phyloP scores from a whole-genome alignment of 2,113 vertebrate species.

The Formicarius rufipectus region DNA sequence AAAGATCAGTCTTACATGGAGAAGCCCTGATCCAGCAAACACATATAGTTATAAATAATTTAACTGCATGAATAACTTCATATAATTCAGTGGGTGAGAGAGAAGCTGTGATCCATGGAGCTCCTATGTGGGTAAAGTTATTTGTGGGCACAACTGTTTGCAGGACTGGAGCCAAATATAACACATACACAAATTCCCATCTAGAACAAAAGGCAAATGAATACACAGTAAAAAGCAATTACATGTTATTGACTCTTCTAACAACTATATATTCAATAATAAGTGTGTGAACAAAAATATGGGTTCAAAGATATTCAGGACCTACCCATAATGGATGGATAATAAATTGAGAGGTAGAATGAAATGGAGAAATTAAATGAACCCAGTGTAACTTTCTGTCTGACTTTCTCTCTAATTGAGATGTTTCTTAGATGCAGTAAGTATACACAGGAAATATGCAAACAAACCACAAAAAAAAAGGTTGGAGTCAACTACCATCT shows the following conservation, averaged over 20 bases:
- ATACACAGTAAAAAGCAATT: constrained; percentile 27
- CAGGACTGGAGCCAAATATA: constrained; percentile 45
- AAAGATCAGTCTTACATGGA: background rate
- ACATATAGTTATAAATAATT: background rate
- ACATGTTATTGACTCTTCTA: background rate
- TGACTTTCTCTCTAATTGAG: background rate
- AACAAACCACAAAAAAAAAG: fast-evolving
- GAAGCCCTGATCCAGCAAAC: constrained; percentile 20
- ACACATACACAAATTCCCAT: constrained; percentile 18
- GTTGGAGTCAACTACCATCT: background rate
- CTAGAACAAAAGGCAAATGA: constrained; percentile 41
- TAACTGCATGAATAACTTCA: constrained; percentile 24
- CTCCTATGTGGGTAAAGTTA: constrained; percentile 4
- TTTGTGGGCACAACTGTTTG: constrained; percentile 39
- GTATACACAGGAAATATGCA: background rate
- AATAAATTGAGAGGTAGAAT: background rate
- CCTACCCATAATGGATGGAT: background rate
- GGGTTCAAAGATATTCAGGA: background rate
- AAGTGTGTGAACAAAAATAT: background rate
- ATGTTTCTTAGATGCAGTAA: background rate
- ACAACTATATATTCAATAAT: background rate
- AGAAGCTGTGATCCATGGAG: constrained; percentile 20
- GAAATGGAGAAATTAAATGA: background rate
- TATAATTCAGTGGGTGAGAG: constrained; percentile 39
- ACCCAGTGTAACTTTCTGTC: background rate